Conservation (phyloP, 1,140 invertebrate genomes). For the Goniozus legneri region DNA sequence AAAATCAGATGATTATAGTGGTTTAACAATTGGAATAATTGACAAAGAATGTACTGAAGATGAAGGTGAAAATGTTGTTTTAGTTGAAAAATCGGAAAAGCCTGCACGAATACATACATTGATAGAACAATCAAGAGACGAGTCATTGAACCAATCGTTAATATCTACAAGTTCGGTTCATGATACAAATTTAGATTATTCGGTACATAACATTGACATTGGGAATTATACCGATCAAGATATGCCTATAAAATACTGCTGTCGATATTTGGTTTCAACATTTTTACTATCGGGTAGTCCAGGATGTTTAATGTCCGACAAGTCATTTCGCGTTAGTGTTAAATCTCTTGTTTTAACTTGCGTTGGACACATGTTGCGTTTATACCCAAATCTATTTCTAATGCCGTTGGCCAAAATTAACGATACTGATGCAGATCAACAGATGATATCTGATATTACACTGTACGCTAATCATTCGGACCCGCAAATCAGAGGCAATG, state of each 20-base stretch:
- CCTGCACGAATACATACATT: too few relatives aligned
- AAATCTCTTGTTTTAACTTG: constrained; percentile 79
- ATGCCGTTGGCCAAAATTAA: constrained; percentile 37
- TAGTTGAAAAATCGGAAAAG: constrained; percentile 28
- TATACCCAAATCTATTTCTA: constrained; percentile 68
- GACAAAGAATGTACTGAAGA: constrained; percentile 32
- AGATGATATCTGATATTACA: constrained; percentile 67
- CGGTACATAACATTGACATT: constrained; percentile 58
- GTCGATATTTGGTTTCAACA: constrained; percentile 68
- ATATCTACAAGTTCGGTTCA: too few relatives aligned
- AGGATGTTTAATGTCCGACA: constrained; percentile 62
- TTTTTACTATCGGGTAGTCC: constrained; percentile 71
- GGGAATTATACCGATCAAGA: constrained; percentile 65
- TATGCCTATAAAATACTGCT: constrained; percentile 70
- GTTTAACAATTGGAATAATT: constrained; percentile 29
- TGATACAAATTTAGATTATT: constrained; percentile 20
- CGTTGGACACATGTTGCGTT: constrained; percentile 63
- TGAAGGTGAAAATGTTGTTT: constrained; percentile 28
- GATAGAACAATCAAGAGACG: too few relatives aligned
- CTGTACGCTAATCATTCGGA: constrained; percentile 71
- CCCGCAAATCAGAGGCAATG: constrained; percentile 77
- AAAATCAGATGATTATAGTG: constrained; percentile 34
- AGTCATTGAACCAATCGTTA: too few relatives aligned
- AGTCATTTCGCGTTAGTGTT: constrained; percentile 74
- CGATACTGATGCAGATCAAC: constrained; percentile 40